These are phyloP conservation scores for Melieria crassipennis DNA, from an alignment of 2,888 invertebrate species.

Conservation along the genomic window DNA sequence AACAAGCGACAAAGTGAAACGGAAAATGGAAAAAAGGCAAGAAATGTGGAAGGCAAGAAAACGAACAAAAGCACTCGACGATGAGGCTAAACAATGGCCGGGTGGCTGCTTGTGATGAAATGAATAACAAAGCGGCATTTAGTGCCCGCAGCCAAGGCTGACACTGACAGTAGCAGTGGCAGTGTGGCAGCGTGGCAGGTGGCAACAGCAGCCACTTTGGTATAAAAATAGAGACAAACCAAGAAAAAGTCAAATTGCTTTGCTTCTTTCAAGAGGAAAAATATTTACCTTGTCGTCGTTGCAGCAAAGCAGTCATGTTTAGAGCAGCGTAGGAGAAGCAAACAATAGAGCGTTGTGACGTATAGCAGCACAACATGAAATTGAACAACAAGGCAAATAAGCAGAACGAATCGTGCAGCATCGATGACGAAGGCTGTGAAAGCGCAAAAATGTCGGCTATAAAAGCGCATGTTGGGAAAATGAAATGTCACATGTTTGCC, in stretches of 20 bases:
- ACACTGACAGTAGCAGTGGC: not conserved
- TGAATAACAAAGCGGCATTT: too few species aligned
- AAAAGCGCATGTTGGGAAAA: too few species aligned
- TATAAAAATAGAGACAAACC: constrained; percentile 2
- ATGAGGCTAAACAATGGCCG: too few species aligned
- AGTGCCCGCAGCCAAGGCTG: too few species aligned
- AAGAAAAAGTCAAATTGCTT: not conserved
- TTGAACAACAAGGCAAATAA: constrained; percentile 26
- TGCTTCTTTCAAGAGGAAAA: constrained; percentile 6
- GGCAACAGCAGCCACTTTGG: not conserved
- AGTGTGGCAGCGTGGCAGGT: not conserved
- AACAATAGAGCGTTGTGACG: not conserved
- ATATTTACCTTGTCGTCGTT: constrained; percentile 7
- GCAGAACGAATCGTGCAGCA: not conserved
- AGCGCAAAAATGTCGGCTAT: too few species aligned
- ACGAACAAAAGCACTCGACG: too few species aligned
- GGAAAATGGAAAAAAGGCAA: constrained; percentile 5
- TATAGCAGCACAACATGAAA: constrained; percentile 11
- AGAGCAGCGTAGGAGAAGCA: too few species aligned
- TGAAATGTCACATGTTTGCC: too few species aligned
- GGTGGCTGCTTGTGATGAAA: too few species aligned
- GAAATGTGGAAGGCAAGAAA: not conserved
- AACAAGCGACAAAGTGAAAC: not conserved
- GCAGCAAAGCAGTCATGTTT: not conserved
- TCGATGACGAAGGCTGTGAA: too few species aligned